phyloP scores from a whole-genome alignment of 2,113 vertebrate species.

The Progne subis region DNA sequence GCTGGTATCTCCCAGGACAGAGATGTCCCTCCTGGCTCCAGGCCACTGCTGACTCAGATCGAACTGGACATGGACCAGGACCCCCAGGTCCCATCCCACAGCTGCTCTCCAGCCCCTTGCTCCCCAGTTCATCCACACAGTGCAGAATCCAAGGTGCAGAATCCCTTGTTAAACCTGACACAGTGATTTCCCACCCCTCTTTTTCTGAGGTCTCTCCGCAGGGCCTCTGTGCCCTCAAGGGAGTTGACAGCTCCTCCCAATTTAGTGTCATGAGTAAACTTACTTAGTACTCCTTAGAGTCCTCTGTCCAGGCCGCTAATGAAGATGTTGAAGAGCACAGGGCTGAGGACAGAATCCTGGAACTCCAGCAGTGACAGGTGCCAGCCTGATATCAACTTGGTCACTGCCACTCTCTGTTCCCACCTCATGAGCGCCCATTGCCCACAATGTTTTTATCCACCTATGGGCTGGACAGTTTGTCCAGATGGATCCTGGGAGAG shows the following conservation, averaged over 20 bases:
- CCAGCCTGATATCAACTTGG: background rate
- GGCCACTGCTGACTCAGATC: background rate
- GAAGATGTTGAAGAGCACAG: background rate
- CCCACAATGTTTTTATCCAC: background rate
- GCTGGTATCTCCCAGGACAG: too few species aligned
- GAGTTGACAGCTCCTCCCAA: background rate
- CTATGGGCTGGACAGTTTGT: background rate
- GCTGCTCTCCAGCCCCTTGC: background rate
- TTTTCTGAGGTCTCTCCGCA: background rate
- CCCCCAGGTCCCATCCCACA: fast-evolving
- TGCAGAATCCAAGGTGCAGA: background rate
- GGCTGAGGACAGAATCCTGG: background rate
- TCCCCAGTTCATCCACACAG: background rate
- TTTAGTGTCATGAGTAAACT: background rate
- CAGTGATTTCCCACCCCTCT: background rate
- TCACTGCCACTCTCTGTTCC: background rate
- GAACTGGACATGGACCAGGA: fast-evolving
- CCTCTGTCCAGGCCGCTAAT: background rate
- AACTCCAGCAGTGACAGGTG: background rate
- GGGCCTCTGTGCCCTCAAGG: too few species aligned
- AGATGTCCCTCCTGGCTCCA: background rate
- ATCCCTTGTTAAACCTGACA: background rate
- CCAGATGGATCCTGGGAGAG: background rate
- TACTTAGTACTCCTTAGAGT: background rate
- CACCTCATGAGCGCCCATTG: fast-evolving